Percentiles rank a stretch among this genome's conserved stretches.
Evolutionary conservation across 2,888 invertebrate species (phyloP).

Genomic region (Hemicrepidius hirtus): DNA sequence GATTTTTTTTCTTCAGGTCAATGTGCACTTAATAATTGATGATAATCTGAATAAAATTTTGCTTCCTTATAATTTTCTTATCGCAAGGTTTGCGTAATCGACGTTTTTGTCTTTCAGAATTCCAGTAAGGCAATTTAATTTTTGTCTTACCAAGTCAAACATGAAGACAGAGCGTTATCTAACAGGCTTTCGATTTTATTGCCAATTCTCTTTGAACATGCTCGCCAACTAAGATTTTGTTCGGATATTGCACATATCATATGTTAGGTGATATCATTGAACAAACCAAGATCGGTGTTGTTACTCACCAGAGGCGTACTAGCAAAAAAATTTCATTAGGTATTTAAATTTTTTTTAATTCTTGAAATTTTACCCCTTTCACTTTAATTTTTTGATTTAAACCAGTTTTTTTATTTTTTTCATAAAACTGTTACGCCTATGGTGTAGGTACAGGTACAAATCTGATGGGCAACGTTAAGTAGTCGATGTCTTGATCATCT

Average conservation of each 20-base stretch:
- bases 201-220: slow-evolving; percentile 56
- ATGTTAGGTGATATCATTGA: slow-evolving; percentile 23
- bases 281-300: slow-evolving; percentile 13
- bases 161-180: slow-evolving; percentile 49
- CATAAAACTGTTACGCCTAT: background rate
- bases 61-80: too few relatives aligned
- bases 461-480: background rate
- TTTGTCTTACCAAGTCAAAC: background rate
- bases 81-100: background rate
- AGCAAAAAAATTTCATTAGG: background rate
- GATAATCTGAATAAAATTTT: too few relatives aligned
- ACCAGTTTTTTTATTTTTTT: background rate
- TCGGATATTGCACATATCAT: slow-evolving; percentile 54
- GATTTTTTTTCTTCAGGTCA: background rate
- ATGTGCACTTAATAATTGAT: too few relatives aligned
- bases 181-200: slow-evolving; percentile 55
- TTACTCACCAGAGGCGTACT: slow-evolving; percentile 16
- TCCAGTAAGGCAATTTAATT: slow-evolving; percentile 16
- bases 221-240: slow-evolving; percentile 54
- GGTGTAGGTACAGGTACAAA: background rate
- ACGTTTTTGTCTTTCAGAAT: background rate
- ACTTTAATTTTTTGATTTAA: background rate
- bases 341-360: too few relatives aligned
- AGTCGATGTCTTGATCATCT: slow-evolving; percentile 35
- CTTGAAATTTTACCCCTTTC: too few relatives aligned